Base-by-base conservation (phyloP, 2,888 invertebrate species). In the Miltochrista miniata region DNA sequence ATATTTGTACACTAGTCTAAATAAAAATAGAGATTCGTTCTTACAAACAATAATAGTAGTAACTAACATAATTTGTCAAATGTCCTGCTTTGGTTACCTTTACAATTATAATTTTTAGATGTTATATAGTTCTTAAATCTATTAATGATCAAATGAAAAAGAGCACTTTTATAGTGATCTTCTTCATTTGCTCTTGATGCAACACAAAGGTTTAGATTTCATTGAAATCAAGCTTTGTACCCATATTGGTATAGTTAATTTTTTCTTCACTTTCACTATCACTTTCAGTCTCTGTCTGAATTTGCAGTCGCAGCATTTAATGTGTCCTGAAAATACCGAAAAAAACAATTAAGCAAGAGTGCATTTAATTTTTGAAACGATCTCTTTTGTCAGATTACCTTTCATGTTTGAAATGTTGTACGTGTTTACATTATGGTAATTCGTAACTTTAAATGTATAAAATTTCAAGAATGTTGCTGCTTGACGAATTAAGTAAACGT, bases 141-240 rank as follows among this genome's bases (percentile, higher is more conserved):
- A 48, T 54, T 54, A 24, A 24, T 64, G 76, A 70, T 81, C 81
- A 86, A 84, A 86, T 79, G 79, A 79, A 84, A 79, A 83, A 82
- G 77, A 78, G 72, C 72, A 80, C 72, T 60, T 48, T 41, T 10
- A 51, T 47, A 41, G 69, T 70, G 68, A 74, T 78, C 79, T 85
- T 81, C 71, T 73, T 81, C 83, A 79, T 82, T 85, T 83, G 81
- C 70, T 76, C 74, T 35, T 13, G 35, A 13, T 24, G 13, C 35
- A 35, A 13, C 24, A 24, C 29, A 7, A 13, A 35, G 11, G 24
- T 44, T 24, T 38, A 18, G 53, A 43, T 60, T 18, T 34, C 18
- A 15, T 18, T 38, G 37, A 18, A n/a, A 38, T 7, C 11, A 11
- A 18, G n/a, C 7, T 11, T 39, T 14, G 38, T 24, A 12, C 18